phyloP scores from a whole-genome alignment of 2,113 vertebrate species.

The Lepisosteus osseus region DNA sequence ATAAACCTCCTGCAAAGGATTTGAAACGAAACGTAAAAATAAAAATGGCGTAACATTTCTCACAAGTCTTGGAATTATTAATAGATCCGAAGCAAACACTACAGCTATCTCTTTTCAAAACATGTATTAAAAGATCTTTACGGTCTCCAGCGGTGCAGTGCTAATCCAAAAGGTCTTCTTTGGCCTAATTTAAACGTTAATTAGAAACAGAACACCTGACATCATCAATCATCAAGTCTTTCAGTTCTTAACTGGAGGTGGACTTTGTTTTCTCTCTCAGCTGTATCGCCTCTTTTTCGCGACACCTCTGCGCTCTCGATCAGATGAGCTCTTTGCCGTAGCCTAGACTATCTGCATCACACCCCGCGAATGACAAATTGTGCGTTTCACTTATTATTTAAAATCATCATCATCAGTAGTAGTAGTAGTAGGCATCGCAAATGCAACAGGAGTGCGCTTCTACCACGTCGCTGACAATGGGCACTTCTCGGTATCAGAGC shows the following conservation, averaged over 20 bases:
- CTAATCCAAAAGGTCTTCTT: constrained; percentile 37
- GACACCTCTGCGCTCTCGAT: background rate
- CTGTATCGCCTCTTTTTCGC: background rate
- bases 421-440: too few relatives aligned
- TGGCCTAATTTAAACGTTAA: constrained; percentile 61
- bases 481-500: too few relatives aligned
- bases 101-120: constrained; percentile 19
- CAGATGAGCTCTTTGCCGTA: too few relatives aligned
- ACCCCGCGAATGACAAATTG: too few relatives aligned
- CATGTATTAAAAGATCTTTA: constrained; percentile 28
- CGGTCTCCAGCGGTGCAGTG: constrained; percentile 31
- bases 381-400: too few relatives aligned
- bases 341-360: too few relatives aligned
- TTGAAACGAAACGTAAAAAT: background rate
- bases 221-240: constrained; percentile 60
- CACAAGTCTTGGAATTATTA: constrained; percentile 29
- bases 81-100: constrained; percentile 30
- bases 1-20: too few relatives aligned
- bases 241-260: constrained; percentile 21
- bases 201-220: constrained; percentile 68
- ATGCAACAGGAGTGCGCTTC: too few relatives aligned
- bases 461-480: too few relatives aligned
- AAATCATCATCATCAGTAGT: too few relatives aligned
- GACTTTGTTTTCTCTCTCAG: constrained; percentile 8
- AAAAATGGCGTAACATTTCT: constrained; percentile 30